Conservation (phyloP, 2,113 vertebrate species). For the Epinephelus fuscoguttatus region DNA sequence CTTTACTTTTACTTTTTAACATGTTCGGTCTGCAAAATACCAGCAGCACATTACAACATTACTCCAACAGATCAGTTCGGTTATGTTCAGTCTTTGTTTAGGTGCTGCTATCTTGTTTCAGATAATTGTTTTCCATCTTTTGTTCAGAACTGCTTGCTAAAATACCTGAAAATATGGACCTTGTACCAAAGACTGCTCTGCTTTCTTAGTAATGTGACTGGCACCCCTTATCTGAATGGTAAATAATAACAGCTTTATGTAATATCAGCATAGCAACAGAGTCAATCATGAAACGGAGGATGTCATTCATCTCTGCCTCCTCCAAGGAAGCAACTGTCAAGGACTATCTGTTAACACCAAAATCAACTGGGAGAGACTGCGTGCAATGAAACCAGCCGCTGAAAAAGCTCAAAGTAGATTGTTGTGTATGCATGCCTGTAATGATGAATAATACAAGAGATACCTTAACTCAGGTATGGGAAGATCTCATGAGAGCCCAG, state of each 20-base stretch:
- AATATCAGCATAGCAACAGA: not conserved
- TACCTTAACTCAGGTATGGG: not conserved
- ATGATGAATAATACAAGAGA: slow-evolving; percentile 10
- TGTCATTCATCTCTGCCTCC: not conserved
- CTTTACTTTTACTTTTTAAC: not conserved
- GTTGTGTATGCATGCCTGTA: slow-evolving; percentile 9
- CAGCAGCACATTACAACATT: not conserved
- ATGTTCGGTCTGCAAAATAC: not conserved
- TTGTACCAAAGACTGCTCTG: not conserved
- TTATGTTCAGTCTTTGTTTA: not conserved
- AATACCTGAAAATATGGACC: not conserved
- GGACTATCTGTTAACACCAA: not conserved
- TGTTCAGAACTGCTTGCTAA: not conserved
- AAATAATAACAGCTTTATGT: not conserved
- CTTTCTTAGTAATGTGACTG: not conserved
- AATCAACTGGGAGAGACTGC: not conserved
- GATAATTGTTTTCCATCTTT: not conserved
- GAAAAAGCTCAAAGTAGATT: slow-evolving; percentile 21
- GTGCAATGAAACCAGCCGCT: not conserved
- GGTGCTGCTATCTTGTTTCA: not conserved
- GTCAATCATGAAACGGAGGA: not conserved
- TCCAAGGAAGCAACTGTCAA: not conserved
- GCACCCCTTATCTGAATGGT: not conserved
- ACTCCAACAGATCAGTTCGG: not conserved
- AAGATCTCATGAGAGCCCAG: not conserved